These are phyloP conservation scores for Apeltes quadracus DNA, from an alignment of 2,113 vertebrate species.

Conservation along the genomic window DNA sequence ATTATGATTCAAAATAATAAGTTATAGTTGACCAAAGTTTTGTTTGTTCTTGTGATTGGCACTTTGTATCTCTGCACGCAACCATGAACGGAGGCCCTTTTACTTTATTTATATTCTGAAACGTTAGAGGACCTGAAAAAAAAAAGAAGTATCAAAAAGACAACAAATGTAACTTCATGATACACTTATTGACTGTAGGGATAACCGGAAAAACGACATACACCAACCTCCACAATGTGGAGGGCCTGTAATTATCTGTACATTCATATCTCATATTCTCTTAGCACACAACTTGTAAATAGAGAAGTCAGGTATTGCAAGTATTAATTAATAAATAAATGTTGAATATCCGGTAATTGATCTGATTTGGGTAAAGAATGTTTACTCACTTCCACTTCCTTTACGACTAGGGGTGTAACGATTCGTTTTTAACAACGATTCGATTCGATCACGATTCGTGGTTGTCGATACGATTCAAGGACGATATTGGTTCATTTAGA, in stretches of 20 bases:
- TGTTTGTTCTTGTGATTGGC: neutral
- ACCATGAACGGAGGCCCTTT: neutral
- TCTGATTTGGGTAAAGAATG: no score
- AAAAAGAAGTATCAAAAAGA: neutral
- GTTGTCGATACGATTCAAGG: no score
- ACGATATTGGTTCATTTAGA: no score
- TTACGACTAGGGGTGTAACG: no score
- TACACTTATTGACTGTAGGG: neutral
- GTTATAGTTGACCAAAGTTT: neutral
- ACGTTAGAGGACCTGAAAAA: neutral
- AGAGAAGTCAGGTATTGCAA: no score
- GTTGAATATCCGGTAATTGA: no score
- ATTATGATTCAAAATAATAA: neutral
- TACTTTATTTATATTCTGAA: neutral
- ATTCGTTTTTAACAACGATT: no score
- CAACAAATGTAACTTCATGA: neutral
- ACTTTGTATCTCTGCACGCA: no score
- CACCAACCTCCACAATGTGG: neutral
- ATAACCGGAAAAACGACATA: neutral
- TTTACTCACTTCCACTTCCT: no score
- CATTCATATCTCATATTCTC: neutral
- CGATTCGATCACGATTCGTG: no score
- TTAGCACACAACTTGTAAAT: no score
- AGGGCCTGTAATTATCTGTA: neutral
- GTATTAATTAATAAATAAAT: no score